Base-by-base conservation (phyloP, 1,140 invertebrate genomes). In the Elysia chlorotica region DNA sequence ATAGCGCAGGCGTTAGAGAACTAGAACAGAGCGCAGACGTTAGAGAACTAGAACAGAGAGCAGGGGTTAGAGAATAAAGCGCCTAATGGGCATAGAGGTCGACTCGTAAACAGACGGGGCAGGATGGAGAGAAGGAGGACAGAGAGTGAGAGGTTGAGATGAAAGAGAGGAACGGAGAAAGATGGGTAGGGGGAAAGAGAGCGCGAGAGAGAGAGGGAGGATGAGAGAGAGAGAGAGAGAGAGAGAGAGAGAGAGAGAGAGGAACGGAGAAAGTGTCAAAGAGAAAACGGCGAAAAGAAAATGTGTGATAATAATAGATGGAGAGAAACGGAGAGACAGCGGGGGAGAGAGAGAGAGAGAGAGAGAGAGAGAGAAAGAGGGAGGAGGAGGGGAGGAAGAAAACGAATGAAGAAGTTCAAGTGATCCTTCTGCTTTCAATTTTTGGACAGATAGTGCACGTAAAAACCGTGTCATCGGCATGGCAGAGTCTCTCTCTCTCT, bases 401-500 rank as follows among this genome's bases (percentile, higher is more conserved):
- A 38, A 23, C 3, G 37, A 36, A 28, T 30, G 63, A n/a, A n/a
- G n/a, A n/a, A n/a, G n/a, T n/a, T n/a, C n/a, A n/a, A n/a, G n/a
- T n/a, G n/a, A n/a, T n/a, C n/a, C n/a, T n/a, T n/a, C n/a, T n/a
- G n/a, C n/a, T n/a, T n/a, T n/a, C n/a, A n/a, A n/a, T n/a, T n/a
- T n/a, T n/a, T n/a, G n/a, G n/a, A n/a, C n/a, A n/a, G n/a, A n/a
- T n/a, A n/a, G n/a, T n/a, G n/a, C n/a, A n/a, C n/a, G n/a, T n/a
- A n/a, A n/a, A n/a, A n/a, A n/a, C n/a, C n/a, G n/a, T n/a, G n/a
- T n/a, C n/a, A n/a, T n/a, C n/a, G n/a, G n/a, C n/a, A n/a, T n/a
- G n/a, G n/a, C n/a, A n/a, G n/a, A n/a, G n/a, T 59, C 17, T 59
- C 56, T 59, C 56, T 30, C 56, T 59, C 56, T 59, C 56, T 59